Evolutionary conservation across 1,140 invertebrate species (phyloP).

Genomic region (Magallana gigas): DNA sequence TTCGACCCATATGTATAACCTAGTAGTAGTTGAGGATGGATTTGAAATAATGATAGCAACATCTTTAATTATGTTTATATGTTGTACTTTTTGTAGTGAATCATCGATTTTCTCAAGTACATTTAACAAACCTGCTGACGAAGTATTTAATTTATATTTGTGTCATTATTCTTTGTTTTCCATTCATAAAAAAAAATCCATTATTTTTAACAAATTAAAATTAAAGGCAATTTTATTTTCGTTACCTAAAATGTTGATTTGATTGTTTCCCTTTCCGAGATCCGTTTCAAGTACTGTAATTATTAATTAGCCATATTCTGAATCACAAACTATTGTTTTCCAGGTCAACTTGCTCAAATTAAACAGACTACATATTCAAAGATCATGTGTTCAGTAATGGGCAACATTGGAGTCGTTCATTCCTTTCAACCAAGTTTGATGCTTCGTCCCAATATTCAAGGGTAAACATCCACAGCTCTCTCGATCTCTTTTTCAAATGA

Average conservation of each 20-base stretch:
- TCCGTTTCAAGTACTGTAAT: too few species aligned
- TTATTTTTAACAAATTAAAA: not conserved
- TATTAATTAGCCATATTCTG: too few species aligned
- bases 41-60: too few species aligned
- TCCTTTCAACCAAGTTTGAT: conserved; percentile 10
- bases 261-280: not conserved
- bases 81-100: too few species aligned
- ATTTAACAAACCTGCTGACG: too few species aligned
- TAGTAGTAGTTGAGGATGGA: too few species aligned
- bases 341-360: not conserved
- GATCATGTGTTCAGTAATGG: conserved; percentile 7
- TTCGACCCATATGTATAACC: too few species aligned
- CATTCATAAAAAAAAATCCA: too few species aligned
- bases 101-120: too few species aligned
- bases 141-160: too few species aligned
- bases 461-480: not conserved
- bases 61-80: too few species aligned
- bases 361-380: conserved; percentile 8
- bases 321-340: not conserved
- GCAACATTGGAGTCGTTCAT: not conserved
- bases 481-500: not conserved
- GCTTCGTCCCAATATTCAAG: not conserved
- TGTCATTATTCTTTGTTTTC: too few species aligned
- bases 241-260: not conserved
- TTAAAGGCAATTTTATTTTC: not conserved